These are phyloP conservation scores for Sylvilagus floridanus DNA, from an alignment of 2,797 vertebrate species.

Conservation along the genomic window DNA sequence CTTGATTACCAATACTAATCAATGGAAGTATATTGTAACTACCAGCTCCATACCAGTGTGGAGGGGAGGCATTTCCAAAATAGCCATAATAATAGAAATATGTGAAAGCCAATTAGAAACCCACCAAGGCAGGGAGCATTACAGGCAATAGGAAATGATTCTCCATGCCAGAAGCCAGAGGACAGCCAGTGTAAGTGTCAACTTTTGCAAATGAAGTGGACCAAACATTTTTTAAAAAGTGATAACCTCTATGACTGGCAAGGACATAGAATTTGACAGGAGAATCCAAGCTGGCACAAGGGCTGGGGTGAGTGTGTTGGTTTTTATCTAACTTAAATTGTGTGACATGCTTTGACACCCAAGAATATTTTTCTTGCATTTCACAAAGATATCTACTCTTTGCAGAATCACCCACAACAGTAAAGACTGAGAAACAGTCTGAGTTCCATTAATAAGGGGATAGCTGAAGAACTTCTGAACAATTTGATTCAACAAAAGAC, in stretches of 20 bases:
- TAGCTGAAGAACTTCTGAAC: not conserved
- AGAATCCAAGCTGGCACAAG: not conserved
- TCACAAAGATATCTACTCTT: not conserved
- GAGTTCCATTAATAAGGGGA: not conserved
- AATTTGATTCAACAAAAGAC: not conserved
- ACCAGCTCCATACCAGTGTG: not conserved
- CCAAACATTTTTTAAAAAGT: not conserved
- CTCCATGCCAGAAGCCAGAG: not conserved
- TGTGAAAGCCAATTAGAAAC: conserved; percentile 3
- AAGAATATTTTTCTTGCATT: not conserved
- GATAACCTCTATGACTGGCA: not conserved
- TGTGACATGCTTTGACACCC: not conserved
- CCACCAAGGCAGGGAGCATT: not conserved
- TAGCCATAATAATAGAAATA: not conserved
- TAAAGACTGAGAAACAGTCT: not conserved
- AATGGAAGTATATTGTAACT: not conserved
- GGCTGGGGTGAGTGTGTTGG: not conserved
- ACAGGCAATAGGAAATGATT: not conserved
- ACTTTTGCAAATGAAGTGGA: not conserved
- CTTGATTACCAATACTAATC: not conserved
- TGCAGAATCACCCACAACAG: not conserved
- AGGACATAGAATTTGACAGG: not conserved
- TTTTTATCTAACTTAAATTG: not conserved
- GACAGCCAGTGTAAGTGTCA: not conserved
- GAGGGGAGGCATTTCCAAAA: not conserved